These are phyloP conservation scores for Diabrotica undecimpunctata DNA, from an alignment of 1,140 invertebrate species.

Conservation along the genomic window DNA sequence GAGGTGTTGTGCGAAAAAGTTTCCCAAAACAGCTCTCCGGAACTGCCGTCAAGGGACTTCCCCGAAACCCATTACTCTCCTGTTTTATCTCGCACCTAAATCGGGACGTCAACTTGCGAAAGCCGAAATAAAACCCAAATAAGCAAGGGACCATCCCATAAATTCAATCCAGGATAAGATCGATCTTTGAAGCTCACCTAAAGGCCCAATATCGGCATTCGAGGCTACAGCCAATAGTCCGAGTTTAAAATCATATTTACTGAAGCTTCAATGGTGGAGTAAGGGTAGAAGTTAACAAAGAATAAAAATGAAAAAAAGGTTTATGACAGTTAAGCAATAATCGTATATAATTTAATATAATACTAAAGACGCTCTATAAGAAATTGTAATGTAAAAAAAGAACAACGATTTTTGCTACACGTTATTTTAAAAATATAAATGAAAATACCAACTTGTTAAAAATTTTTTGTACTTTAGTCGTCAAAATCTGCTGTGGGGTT, in stretches of 20 bases:
- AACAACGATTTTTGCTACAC: no score
- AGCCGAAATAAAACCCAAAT: conserved; percentile 31
- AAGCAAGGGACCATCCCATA: conserved; percentile 25
- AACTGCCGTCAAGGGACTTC: neutral
- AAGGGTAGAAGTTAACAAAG: neutral
- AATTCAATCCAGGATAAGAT: conserved; percentile 32
- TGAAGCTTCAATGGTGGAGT: neutral
- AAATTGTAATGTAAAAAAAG: no score
- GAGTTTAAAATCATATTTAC: conserved; percentile 47
- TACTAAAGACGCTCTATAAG: no score
- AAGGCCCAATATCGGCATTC: conserved; percentile 41
- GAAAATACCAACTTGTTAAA: no score
- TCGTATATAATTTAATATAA: no score
- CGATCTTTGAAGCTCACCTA: conserved; percentile 35
- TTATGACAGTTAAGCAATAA: no score
- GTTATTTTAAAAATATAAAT: no score
- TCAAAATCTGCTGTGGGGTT: no score
- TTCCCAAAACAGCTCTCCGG: no score
- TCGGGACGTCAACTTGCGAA: conserved; percentile 24
- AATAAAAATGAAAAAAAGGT: no score
- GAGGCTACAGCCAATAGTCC: conserved; percentile 27
- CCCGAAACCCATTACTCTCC: conserved; percentile 14
- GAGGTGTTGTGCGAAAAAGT: no score
- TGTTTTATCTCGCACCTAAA: conserved; percentile 16
- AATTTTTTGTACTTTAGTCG: no score